Percentiles rank a stretch among this genome's conserved stretches.
These are phyloP conservation scores for Protonibea diacanthus DNA, from an alignment of 2,797 vertebrate genomes.

Conservation along the genomic window DNA sequence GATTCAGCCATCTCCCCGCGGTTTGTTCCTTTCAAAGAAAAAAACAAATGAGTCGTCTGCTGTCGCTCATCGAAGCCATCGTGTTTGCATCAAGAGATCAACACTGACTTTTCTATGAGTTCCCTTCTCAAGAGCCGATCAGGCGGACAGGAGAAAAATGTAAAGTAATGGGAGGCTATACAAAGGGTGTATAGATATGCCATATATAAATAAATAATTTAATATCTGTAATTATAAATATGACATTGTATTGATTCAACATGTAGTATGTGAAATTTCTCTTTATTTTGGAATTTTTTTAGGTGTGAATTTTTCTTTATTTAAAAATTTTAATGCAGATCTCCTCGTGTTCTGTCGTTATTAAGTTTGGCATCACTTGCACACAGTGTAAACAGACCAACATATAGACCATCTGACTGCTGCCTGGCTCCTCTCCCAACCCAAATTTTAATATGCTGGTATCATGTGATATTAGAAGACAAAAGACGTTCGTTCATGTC, in stretches of 20 bases:
- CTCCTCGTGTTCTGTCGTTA: conserved; percentile 65
- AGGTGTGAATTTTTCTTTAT: conserved; percentile 81
- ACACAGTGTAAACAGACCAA: background rate
- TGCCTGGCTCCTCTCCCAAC: no score
- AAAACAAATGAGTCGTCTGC: conserved; percentile 10
- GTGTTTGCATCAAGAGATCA: conserved; percentile 46
- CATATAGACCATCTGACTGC: background rate
- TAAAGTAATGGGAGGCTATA: conserved; percentile 49
- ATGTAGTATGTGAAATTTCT: conserved; percentile 77
- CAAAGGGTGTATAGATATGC: conserved; percentile 77
- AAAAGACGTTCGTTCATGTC: no score
- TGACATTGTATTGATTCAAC: conserved; percentile 77
- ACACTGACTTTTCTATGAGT: conserved; percentile 56
- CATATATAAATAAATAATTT: conserved; percentile 80
- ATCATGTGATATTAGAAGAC: no score
- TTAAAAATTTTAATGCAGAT: conserved; percentile 78
- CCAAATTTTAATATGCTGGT: no score
- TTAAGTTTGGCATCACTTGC: conserved; percentile 12
- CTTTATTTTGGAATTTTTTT: conserved; percentile 73
- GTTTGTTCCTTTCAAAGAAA: conserved; percentile 31
- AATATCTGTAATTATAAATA: conserved; percentile 82
- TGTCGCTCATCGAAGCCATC: conserved; percentile 56
- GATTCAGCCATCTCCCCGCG: conserved; percentile 29
- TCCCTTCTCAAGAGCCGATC: conserved; percentile 55
- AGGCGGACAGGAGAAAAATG: conserved; percentile 37